These are phyloP conservation scores for Mormyrops attenuatus DNA, from an alignment of 2,797 vertebrate genomes.

Conservation along the genomic window DNA sequence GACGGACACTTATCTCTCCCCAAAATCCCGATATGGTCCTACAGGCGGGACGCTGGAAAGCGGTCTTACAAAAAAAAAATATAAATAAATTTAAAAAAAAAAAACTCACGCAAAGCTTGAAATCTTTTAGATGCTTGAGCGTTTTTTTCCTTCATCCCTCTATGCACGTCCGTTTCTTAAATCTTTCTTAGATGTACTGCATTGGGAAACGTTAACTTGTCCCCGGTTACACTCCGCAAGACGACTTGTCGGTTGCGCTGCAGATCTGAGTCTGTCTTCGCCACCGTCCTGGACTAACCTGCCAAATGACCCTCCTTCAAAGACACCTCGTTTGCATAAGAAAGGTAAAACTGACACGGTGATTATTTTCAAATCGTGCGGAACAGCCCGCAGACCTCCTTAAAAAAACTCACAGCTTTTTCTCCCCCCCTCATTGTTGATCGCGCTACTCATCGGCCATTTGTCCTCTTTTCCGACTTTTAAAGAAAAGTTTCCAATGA, in stretches of 20 bases:
- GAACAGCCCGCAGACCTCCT: constrained; percentile 70
- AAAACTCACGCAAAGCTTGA: constrained; percentile 1
- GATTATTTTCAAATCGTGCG: constrained; percentile 80
- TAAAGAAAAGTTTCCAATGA: constrained; percentile 42
- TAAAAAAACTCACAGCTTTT: constrained; percentile 32
- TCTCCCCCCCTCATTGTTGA: constrained; percentile 51
- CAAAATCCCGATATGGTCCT: constrained; percentile 6
- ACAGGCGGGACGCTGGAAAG: constrained; percentile 13
- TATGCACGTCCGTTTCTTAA: constrained; percentile 18
- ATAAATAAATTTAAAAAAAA: neutral
- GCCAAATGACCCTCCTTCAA: constrained; percentile 82
- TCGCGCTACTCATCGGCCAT: constrained; percentile 54
- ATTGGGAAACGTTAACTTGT: constrained; percentile 19
- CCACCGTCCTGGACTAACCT: constrained; percentile 65
- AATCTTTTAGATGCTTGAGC: constrained; percentile 22
- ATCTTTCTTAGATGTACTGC: constrained; percentile 16
- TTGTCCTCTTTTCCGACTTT: constrained; percentile 40
- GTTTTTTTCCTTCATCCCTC: constrained; percentile 9
- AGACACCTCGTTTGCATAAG: constrained; percentile 90
- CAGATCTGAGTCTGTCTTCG: constrained; percentile 35
- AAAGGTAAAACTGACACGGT: constrained; percentile 88
- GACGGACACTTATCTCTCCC: neutral
- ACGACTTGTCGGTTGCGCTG: constrained; percentile 39
- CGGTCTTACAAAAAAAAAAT: neutral
- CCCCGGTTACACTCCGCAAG: constrained; percentile 28